Base-by-base conservation (phyloP, 1,140 invertebrate species). In the Tetramorium alpestre region DNA sequence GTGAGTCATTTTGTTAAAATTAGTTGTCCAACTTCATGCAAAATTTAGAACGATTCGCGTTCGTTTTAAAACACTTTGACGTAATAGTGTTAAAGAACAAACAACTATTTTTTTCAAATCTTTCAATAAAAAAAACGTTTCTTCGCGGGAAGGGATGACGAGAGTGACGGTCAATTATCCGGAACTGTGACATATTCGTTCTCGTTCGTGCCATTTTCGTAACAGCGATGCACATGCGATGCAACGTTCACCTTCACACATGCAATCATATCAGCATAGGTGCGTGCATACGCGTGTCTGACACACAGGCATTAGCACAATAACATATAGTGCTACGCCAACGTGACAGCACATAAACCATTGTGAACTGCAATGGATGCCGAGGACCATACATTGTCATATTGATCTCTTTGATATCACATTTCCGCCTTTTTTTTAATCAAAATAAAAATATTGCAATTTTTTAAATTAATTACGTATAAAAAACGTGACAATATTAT, bases 341-440 rank as follows among this genome's bases (percentile, higher is more conserved):
- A 84, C 41, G 41, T 73, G 80, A 84, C 80, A 73, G 69, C 18
- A 84, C 54, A 62, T 84, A 75, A 84, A 84, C 80, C 41, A 84
- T 60, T 75, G 80, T 49, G 18, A 75, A 60, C 51, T 75, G n/a
- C 25, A 25, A 75, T 49, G 8, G 69, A 82, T 82, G 54, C 11
- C 18, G 25, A 62, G 11, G 62, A 33, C 54, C 54, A 10, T 60
- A 47, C 10, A 6, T 38, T 18, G 67, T 73, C 69, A 49, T 75
- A 84, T 84, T 73, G 69, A 60, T 13, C 67, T 7, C 7, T 60
- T 75, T 5, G 10, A 18, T 56, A 73, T 84, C 0, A 28, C 60
- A 60, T 73, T 73, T 38, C 22, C 16, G 0, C 1, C 8, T 73
- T 49, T 75, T 22, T 47, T 4, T 54, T 1, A 54, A 47, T 47